Conservation (phyloP, 2,888 invertebrate genomes). For the Cantharis rustica region DNA sequence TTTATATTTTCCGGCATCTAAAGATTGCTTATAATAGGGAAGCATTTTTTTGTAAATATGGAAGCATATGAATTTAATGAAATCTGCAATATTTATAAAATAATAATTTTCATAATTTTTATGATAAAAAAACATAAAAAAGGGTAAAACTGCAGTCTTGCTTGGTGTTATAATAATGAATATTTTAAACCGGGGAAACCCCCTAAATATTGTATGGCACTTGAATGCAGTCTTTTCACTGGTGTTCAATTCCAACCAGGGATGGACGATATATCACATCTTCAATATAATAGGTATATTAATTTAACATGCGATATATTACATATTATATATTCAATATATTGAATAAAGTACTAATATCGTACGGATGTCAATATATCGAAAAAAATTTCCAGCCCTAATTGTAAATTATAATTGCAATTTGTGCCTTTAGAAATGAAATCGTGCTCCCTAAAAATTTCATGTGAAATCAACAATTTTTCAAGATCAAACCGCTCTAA, state of each 20-base stretch:
- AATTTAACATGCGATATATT: too few relatives aligned
- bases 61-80: slow-evolving; percentile 44
- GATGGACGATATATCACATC: not conserved
- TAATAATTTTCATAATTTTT: not conserved
- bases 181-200: not conserved
- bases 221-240: not conserved
- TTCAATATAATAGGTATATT: not conserved
- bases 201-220: not conserved
- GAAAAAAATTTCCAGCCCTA: not conserved
- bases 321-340: too few relatives aligned
- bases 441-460: not conserved
- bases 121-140: not conserved
- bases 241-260: not conserved
- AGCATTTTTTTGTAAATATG: slow-evolving; percentile 45
- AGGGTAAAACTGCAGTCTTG: not conserved
- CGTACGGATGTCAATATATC: not conserved
- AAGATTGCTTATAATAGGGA: slow-evolving; percentile 43
- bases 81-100: slow-evolving; percentile 1
- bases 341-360: not conserved
- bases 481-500: too few relatives aligned
- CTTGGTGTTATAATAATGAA: not conserved
- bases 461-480: not conserved
- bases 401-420: not conserved
- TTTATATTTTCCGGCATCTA: slow-evolving; percentile 30
- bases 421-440: not conserved